phyloP scores from a whole-genome alignment of 2,113 vertebrate genomes.

The Chelonoidis abingdonii region DNA sequence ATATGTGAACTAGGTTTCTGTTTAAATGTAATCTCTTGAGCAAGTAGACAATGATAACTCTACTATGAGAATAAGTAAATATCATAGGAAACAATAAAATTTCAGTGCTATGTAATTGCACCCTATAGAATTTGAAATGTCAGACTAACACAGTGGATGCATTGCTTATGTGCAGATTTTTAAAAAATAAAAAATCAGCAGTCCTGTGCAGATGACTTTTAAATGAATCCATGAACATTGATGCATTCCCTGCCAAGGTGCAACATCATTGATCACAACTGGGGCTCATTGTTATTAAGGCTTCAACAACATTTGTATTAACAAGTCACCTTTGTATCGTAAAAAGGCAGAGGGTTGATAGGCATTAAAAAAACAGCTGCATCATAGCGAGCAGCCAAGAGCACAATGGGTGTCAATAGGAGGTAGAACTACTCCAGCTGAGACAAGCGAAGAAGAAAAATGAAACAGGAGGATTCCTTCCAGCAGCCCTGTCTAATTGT shows the following conservation, averaged over 20 bases:
- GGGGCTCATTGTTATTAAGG: slow-evolving; percentile 62
- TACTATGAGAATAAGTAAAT: neutral
- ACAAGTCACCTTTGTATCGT: slow-evolving; percentile 71
- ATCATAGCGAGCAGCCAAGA: slow-evolving; percentile 66
- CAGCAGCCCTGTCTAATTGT: slow-evolving; percentile 74
- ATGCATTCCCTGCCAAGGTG: slow-evolving; percentile 62
- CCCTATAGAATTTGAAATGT: slow-evolving; percentile 15
- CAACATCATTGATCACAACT: slow-evolving; percentile 64
- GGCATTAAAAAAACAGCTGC: slow-evolving; percentile 70
- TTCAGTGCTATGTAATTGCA: slow-evolving; percentile 8
- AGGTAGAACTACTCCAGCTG: slow-evolving; percentile 83
- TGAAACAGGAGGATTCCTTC: slow-evolving; percentile 83
- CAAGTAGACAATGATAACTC: slow-evolving; percentile 2
- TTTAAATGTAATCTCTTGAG: neutral
- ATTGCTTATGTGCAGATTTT: slow-evolving; percentile 14
- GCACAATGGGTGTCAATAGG: slow-evolving; percentile 76
- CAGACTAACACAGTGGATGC: neutral
- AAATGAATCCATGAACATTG: slow-evolving; percentile 62
- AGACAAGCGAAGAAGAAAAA: slow-evolving; percentile 87
- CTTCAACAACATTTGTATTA: slow-evolving; percentile 74
- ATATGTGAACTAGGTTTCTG: neutral
- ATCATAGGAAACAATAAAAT: slow-evolving; percentile 29
- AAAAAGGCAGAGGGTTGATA: slow-evolving; percentile 68
- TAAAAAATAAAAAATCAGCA: slow-evolving; percentile 41
- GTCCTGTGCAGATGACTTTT: slow-evolving; percentile 45